Conservation (phyloP, 2,113 vertebrate genomes). For the Ranitomeya variabilis region DNA sequence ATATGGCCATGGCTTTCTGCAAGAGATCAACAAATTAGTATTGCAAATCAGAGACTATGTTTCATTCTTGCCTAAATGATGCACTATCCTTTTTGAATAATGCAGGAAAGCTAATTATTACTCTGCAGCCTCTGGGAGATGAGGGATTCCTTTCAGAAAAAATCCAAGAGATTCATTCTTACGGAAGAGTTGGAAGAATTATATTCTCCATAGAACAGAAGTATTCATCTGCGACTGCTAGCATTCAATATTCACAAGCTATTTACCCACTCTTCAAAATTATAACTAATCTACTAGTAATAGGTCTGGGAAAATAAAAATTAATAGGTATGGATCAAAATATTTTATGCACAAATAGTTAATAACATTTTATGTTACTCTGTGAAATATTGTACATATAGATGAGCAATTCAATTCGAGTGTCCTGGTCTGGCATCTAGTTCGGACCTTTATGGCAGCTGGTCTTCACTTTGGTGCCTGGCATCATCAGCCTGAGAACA, state of each 20-base stretch:
- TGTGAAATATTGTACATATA: no score
- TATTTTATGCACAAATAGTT: no score
- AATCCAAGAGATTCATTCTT: neutral
- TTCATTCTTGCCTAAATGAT: conserved; percentile 6
- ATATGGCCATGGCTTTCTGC: neutral
- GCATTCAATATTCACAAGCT: neutral
- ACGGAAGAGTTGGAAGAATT: neutral
- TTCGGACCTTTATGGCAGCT: no score
- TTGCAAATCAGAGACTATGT: neutral
- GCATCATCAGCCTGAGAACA: no score
- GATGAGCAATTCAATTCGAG: no score
- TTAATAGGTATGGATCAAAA: no score
- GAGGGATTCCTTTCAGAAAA: conserved; percentile 12
- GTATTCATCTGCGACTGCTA: neutral
- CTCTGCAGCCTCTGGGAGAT: neutral
- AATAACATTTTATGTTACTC: no score
- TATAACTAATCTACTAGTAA: no score
- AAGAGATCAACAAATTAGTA: conserved; percentile 18
- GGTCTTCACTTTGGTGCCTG: no score
- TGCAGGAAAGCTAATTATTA: conserved; percentile 28
- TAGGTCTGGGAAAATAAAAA: no score
- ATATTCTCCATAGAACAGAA: neutral
- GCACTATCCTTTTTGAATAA: conserved; percentile 31
- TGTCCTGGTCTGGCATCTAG: no score
- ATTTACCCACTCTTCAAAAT: neutral